These are phyloP conservation scores for Hystrix cristata DNA, from an alignment of 2,113 vertebrate species.

Conservation along the genomic window DNA sequence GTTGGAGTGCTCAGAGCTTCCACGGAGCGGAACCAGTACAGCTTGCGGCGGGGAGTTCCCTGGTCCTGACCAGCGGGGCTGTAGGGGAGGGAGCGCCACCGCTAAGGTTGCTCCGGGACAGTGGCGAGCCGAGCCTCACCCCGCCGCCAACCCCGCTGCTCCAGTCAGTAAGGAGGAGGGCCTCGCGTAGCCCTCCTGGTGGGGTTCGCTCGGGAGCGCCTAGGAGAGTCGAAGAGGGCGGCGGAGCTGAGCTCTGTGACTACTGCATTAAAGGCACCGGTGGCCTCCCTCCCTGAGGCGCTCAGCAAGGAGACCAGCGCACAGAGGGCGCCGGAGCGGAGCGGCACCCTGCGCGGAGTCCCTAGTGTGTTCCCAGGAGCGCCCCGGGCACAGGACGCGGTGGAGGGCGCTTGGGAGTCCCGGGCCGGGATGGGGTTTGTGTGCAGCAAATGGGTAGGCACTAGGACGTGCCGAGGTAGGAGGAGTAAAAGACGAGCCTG, in stretches of 20 bases:
- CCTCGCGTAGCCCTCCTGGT: not conserved
- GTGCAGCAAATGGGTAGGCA: not conserved
- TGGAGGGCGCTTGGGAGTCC: accelerated
- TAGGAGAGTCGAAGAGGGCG: not conserved
- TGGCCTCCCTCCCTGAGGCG: accelerated
- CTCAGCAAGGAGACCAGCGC: accelerated
- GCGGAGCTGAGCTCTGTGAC: not conserved
- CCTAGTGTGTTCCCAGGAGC: not conserved
- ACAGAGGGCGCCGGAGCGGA: not conserved
- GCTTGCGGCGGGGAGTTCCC: not conserved
- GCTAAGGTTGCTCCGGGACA: constrained; percentile 61
- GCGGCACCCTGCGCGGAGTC: accelerated
- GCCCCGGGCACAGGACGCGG: accelerated
- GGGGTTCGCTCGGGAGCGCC: not conserved
- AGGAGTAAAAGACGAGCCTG: not conserved
- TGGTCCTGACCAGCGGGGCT: not conserved
- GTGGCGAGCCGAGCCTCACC: not conserved
- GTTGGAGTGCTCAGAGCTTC: not conserved
- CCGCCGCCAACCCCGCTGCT: constrained; percentile 71
- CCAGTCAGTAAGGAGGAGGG: constrained; percentile 64
- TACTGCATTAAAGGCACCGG: not conserved
- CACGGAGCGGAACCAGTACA: too few species aligned
- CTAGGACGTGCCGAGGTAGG: not conserved
- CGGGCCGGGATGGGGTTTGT: too few species aligned
- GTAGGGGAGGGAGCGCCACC: not conserved